phyloP scores from a whole-genome alignment of 1,140 invertebrate species.

The Magallana ariakensis region DNA sequence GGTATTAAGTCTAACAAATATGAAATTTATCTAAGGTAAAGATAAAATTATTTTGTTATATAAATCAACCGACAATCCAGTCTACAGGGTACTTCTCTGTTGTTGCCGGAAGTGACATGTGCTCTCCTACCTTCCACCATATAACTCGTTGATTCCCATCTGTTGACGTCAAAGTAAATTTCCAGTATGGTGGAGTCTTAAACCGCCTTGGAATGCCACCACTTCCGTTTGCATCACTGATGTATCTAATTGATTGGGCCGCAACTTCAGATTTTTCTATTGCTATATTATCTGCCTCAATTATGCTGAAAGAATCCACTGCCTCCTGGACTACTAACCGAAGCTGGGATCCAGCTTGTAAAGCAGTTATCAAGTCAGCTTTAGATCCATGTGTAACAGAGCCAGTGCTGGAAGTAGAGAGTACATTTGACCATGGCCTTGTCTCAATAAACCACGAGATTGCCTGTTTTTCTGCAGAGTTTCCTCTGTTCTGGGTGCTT shows the following conservation, averaged over 20 bases:
- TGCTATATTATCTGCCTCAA: constrained; percentile 41
- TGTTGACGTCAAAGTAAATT: constrained; percentile 15
- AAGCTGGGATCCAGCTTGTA: neutral
- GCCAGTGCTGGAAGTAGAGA: constrained; percentile 21
- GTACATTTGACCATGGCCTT: constrained; percentile 29
- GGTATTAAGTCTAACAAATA: too few species aligned
- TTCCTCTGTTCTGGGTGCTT: neutral
- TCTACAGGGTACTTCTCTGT: neutral
- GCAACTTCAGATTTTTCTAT: constrained; percentile 34
- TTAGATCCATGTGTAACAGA: constrained; percentile 17
- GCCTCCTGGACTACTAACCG: constrained; percentile 34
- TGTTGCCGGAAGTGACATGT: neutral
- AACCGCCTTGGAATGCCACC: neutral
- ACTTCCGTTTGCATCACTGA: neutral
- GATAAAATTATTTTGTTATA: too few species aligned
- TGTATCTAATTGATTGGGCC: constrained; percentile 41
- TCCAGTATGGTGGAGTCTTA: constrained; percentile 30
- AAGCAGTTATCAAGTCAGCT: neutral
- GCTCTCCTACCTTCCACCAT: neutral
- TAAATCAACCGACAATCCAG: neutral
- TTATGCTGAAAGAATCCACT: neutral
- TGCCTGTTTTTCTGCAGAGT: neutral
- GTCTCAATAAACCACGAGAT: constrained; percentile 48
- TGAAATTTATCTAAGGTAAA: too few species aligned
- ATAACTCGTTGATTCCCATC: neutral